Base-by-base conservation (phyloP, 2,797 vertebrate genomes). In the Artibeus jamaicensis region DNA sequence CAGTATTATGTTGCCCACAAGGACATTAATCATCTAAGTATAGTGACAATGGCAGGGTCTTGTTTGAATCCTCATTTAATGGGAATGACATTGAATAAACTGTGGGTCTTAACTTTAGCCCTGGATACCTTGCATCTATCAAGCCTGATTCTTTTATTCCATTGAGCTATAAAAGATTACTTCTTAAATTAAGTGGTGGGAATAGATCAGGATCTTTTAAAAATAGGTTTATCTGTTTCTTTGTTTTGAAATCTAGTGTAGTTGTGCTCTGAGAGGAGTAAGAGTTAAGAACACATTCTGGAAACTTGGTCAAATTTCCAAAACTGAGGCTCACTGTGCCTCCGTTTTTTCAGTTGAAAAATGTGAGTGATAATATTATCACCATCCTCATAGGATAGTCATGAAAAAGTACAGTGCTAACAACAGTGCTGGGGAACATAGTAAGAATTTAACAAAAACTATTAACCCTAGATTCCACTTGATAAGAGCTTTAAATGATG, bases 331-430 rank as follows among this genome's bases (percentile, higher is more conserved):
- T 65, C 11, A n/a, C 1, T 5, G 19, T 18, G 1, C 10, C 34
- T 93, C 57, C 44, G 14, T 88, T 71, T 85, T 19, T 34, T 91
- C 48, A 89, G n/a, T 1, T 65, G 42, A 94, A 90, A 93, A 92
- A n/a, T 85, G 37, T 78, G 29, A 9, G 1, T 68, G 9, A 76
- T 57, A 71, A 85, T 84, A 77, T 68, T 73, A 70, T 50, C 29
- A 74, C 34, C 8, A 57, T 44, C 9, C 3, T 89, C 37, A 53
- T 2, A 74, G 62, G 34, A 89, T 74, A 84, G 29, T 46, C 42
- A 59, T 44, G 3, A 86, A 82, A 10, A 91, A 67, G 10, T 5
- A 44, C 3, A n/a, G 10, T n/a, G 22, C 24, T 83, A 86, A 34
- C 2, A 78, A 93, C 46, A 57, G 24, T 91, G 29, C 16, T 15